Conservation (phyloP, 2,797 vertebrate genomes). For the Clarias fuscus region DNA sequence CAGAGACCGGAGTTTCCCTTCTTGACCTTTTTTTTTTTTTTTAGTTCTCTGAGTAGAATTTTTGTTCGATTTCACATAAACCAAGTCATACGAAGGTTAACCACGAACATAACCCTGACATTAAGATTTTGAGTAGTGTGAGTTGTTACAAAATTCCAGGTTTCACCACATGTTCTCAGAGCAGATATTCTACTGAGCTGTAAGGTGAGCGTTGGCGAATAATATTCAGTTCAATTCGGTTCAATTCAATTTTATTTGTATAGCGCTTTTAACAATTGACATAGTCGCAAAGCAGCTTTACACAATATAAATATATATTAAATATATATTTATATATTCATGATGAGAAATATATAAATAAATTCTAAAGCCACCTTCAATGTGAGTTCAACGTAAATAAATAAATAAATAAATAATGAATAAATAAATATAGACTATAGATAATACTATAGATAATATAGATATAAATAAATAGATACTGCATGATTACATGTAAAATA, state of each 20-base stretch:
- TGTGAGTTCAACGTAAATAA: background rate
- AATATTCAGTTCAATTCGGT: no score
- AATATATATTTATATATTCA: no score
- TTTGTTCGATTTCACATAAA: background rate
- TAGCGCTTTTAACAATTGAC: no score
- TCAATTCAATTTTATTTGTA: no score
- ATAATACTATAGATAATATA: no score
- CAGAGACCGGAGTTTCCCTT: background rate
- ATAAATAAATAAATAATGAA: no score
- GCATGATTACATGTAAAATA: no score
- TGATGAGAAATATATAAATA: background rate
- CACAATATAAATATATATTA: background rate
- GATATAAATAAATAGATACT: no score
- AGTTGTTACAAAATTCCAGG: slow-evolving; percentile 1
- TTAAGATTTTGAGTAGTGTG: background rate
- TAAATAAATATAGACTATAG: no score
- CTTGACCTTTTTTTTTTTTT: background rate
- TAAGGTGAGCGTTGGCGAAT: background rate
- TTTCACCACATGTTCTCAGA: background rate
- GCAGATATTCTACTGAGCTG: background rate
- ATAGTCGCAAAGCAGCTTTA: no score
- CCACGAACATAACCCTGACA: background rate
- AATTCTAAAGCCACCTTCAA: background rate
- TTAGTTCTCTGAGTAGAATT: background rate
- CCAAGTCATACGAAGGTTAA: background rate